Evolutionary conservation across 2,888 invertebrate genomes (phyloP).

Genomic region (Philaethria dido): DNA sequence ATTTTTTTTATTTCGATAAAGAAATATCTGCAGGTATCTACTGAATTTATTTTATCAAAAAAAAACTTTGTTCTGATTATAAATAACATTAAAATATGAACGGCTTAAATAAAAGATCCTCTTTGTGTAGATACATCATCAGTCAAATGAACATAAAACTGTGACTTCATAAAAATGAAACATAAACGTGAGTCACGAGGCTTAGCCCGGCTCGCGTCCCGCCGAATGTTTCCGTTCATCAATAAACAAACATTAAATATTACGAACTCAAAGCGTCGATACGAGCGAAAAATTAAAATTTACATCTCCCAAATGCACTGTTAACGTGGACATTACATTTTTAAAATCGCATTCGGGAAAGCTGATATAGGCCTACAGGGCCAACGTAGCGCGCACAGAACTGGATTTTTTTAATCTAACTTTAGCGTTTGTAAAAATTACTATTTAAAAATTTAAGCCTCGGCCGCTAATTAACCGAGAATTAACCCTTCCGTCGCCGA

Average conservation of each 20-base stretch:
- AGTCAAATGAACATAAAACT: slow-evolving; percentile 43
- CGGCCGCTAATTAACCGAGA: slow-evolving; percentile 81
- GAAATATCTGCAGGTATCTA: background rate
- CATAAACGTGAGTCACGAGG: slow-evolving; percentile 59
- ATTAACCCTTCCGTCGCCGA: slow-evolving; percentile 83
- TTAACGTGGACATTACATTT: slow-evolving; percentile 75
- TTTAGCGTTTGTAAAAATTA: slow-evolving; percentile 84
- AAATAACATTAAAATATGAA: slow-evolving; percentile 4
- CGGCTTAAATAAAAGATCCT: slow-evolving; percentile 22
- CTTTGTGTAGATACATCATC: slow-evolving; percentile 41
- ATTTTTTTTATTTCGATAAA: background rate
- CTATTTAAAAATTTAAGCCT: slow-evolving; percentile 81
- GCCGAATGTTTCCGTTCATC: slow-evolving; percentile 61
- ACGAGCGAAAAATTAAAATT: slow-evolving; percentile 74
- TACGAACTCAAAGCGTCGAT: slow-evolving; percentile 70
- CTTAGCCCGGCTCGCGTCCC: slow-evolving; percentile 42
- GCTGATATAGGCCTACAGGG: slow-evolving; percentile 78
- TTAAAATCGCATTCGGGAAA: slow-evolving; percentile 75
- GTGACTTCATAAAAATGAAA: slow-evolving; percentile 64
- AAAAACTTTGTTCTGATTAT: background rate
- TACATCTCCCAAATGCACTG: slow-evolving; percentile 72
- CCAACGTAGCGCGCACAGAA: slow-evolving; percentile 61
- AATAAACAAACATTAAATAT: slow-evolving; percentile 77
- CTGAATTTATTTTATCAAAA: background rate
- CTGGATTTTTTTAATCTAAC: slow-evolving; percentile 81